Evolutionary conservation across 2,113 vertebrate species (phyloP).

Genomic region (Manacus vitellinus): DNA sequence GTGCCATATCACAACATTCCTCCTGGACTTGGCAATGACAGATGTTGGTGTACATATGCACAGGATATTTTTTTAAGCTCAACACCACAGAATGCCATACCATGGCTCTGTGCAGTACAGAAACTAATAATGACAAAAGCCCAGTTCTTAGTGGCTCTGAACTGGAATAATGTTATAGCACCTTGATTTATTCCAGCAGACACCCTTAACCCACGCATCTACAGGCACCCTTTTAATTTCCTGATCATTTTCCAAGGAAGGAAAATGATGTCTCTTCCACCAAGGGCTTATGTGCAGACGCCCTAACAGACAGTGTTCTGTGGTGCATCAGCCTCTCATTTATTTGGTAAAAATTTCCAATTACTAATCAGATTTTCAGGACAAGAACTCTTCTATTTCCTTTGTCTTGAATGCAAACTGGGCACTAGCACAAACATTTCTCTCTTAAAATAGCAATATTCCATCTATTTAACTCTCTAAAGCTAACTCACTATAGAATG

Average conservation of each 20-base stretch:
- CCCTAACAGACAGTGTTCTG: neutral
- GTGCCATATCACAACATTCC: neutral
- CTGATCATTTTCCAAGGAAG: neutral
- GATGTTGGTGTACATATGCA: neutral
- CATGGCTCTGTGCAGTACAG: neutral
- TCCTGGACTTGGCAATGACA: neutral
- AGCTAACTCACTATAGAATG: neutral
- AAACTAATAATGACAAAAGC: neutral
- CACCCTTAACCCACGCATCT: neutral
- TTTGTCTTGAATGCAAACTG: neutral
- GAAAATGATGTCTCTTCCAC: neutral
- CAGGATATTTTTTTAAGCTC: neutral
- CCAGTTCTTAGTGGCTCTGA: neutral
- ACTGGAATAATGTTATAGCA: neutral
- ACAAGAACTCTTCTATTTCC: neutral
- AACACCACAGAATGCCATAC: neutral
- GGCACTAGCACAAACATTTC: neutral
- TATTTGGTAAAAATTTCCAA: neutral
- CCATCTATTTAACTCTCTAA: neutral
- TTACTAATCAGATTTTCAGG: neutral
- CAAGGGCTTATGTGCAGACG: fast-evolving
- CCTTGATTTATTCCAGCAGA: neutral
- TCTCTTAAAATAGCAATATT: neutral
- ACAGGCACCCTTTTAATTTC: neutral
- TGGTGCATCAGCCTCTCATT: neutral